phyloP scores from a whole-genome alignment of 1,140 invertebrate species.

The Brevipalpus yothersi region DNA sequence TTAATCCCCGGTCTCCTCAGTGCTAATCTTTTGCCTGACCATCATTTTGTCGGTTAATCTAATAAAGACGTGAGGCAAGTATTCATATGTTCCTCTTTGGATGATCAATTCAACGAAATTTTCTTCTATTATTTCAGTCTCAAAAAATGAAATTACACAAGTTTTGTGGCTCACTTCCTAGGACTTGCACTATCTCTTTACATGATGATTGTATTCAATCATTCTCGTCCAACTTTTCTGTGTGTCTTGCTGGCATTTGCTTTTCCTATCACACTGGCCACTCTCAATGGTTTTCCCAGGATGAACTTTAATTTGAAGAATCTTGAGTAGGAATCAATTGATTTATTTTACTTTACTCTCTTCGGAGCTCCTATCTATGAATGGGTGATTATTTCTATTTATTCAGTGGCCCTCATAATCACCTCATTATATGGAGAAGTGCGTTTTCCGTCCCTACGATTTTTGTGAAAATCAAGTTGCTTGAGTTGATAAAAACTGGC shows the following conservation, averaged over 20 bases:
- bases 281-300: conserved; percentile 71
- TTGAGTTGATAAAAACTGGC: too few species aligned
- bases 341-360: not conserved
- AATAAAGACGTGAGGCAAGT: conserved; percentile 62
- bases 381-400: too few species aligned
- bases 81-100: not conserved
- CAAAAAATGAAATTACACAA: conserved; percentile 58
- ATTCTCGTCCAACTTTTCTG: conserved; percentile 87
- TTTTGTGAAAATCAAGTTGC: too few species aligned
- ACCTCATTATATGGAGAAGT: too few species aligned
- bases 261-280: conserved; percentile 56
- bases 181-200: conserved; percentile 80
- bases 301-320: conserved; percentile 38
- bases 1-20: conserved; percentile 99
- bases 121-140: conserved; percentile 31
- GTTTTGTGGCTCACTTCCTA: conserved; percentile 75
- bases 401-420: too few species aligned
- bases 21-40: conserved; percentile 69
- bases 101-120: conserved; percentile 6
- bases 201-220: conserved; percentile 95
- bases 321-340: not conserved
- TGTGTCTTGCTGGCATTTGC: conserved; percentile 87
- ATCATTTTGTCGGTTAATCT: too few species aligned
- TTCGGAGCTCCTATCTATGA: too few species aligned
- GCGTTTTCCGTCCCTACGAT: too few species aligned